phyloP scores from a whole-genome alignment of 2,888 invertebrate species.

The Nomada hirtipes region DNA sequence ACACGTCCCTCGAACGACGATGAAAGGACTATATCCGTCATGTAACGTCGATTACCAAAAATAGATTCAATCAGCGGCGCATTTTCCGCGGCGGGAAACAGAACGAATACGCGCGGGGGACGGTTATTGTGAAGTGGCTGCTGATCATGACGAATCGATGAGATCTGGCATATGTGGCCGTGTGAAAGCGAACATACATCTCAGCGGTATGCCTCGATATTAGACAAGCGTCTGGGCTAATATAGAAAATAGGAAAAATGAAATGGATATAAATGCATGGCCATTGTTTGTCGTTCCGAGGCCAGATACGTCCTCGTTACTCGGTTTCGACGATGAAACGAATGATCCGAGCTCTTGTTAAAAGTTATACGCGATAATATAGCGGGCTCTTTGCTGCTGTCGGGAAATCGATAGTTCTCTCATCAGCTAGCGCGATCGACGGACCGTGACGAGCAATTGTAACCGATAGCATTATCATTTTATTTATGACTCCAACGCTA shows the following conservation, averaged over 20 bases:
- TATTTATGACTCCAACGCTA: background rate
- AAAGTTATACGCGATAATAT: slow-evolving; percentile 6
- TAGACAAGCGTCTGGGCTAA: slow-evolving; percentile 44
- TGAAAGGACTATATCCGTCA: slow-evolving; percentile 68
- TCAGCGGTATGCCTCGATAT: slow-evolving; percentile 56
- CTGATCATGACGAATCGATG: slow-evolving; percentile 80
- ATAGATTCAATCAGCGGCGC: slow-evolving; percentile 77
- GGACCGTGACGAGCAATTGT: slow-evolving; percentile 27
- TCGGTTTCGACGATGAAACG: slow-evolving; percentile 1
- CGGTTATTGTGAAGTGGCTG: slow-evolving; percentile 38
- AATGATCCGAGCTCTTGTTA: slow-evolving; percentile 13
- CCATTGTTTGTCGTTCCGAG: slow-evolving; percentile 15
- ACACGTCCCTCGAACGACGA: slow-evolving; percentile 13
- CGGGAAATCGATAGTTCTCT: slow-evolving; percentile 15
- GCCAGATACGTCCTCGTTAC: slow-evolving; percentile 27
- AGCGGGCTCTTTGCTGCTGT: background rate
- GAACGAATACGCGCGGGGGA: slow-evolving; percentile 22
- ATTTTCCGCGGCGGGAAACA: slow-evolving; percentile 70
- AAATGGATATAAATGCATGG: slow-evolving; percentile 20
- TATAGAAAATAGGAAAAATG: slow-evolving; percentile 41
- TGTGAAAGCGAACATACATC: slow-evolving; percentile 76
- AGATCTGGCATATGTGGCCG: slow-evolving; percentile 78
- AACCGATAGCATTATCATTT: slow-evolving; percentile 14
- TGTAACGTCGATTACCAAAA: slow-evolving; percentile 78
- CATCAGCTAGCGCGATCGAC: background rate